These are phyloP conservation scores for Ciona savignyi DNA, from an alignment of 23 tunicate genomes.

Conservation along the genomic window DNA sequence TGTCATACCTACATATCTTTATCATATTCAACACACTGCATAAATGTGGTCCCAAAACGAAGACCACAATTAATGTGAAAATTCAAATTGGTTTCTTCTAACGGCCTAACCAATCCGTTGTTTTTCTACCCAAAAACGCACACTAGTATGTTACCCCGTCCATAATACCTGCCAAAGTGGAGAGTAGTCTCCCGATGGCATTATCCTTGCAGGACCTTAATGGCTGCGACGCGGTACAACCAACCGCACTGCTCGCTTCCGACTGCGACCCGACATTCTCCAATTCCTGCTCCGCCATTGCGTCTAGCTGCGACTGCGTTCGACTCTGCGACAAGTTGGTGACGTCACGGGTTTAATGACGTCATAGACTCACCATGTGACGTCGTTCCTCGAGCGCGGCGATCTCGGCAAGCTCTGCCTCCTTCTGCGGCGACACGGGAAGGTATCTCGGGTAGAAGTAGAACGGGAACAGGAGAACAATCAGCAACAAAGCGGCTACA, in stretches of 20 bases:
- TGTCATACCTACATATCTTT: no score
- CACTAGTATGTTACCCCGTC: no score
- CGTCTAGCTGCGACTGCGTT: conserved; percentile 31
- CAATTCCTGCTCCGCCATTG: conserved; percentile 2
- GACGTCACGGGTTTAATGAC: no score
- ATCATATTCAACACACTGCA: no score
- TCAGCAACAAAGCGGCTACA: conserved; percentile 28
- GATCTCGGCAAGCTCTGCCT: conserved; percentile 41
- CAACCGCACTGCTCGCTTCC: conserved; percentile 19
- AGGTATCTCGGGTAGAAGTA: conserved; percentile 56
- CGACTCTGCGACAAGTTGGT: no score
- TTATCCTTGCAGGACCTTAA: conserved; percentile 16
- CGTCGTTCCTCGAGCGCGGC: conserved; percentile 11
- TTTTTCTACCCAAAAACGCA: no score
- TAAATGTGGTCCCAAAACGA: no score
- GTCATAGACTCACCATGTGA: conserved; percentile 22
- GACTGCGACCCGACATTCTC: conserved; percentile 6
- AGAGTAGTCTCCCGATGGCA: conserved; percentile 7
- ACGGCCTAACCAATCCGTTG: no score
- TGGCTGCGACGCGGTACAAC: conserved; percentile 4
- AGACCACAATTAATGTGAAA: no score
- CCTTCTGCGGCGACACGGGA: conserved; percentile 60
- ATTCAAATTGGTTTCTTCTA: no score
- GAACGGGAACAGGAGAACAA: conserved; percentile 61
- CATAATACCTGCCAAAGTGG: conserved; percentile 20